Evolutionary conservation across 2,888 invertebrate species (phyloP), one percentile per base, ranked within the genome.

Genomic region (Cylindroiulus punctatus): DNA sequence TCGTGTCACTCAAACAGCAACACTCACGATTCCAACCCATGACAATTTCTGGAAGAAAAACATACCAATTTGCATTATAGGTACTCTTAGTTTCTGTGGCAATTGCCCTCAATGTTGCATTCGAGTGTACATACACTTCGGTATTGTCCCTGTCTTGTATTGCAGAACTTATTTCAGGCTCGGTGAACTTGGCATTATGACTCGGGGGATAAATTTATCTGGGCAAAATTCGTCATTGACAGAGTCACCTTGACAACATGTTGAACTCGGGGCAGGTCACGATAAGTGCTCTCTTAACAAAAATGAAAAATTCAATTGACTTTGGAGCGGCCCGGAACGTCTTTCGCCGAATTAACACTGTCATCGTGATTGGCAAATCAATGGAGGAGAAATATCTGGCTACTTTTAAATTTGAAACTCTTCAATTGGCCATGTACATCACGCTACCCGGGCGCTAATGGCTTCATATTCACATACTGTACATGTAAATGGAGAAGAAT

Each of bases 361-460:
- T 65, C 65, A 65, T 65, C 65, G 26, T 65, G 65, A 65, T 65
- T 65, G 65, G 65, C 65, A 65, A 65, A 65, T 65, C 65, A 26
- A 65, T 26, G 8, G 26, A 8, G 8, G 26, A 26, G 65, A 65
- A n/a, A 65, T 12, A 26, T 65, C 65, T 65, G 65, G 22, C 57
- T 57, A 22, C 57, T 57, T 57, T 57, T 57, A 4, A n/a, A n/a
- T n/a, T n/a, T n/a, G n/a, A n/a, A n/a, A 3, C n/a, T 65, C 26
- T 65, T 65, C 65, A 65, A 65, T 26, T 3, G 57, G 57, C 0
- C 5, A n/a, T 7, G 57, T n/a, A 57, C n/a, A n/a, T n/a, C n/a
- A 57, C n/a, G 57, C 7, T 8, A 57, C 44, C 44, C 14, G 10
- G 44, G 44, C 44, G 44, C 44, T 44, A 14, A 44, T 44, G 44